phyloP scores from a whole-genome alignment of 2,888 invertebrate species.

The Xestoiulus laeticollis region DNA sequence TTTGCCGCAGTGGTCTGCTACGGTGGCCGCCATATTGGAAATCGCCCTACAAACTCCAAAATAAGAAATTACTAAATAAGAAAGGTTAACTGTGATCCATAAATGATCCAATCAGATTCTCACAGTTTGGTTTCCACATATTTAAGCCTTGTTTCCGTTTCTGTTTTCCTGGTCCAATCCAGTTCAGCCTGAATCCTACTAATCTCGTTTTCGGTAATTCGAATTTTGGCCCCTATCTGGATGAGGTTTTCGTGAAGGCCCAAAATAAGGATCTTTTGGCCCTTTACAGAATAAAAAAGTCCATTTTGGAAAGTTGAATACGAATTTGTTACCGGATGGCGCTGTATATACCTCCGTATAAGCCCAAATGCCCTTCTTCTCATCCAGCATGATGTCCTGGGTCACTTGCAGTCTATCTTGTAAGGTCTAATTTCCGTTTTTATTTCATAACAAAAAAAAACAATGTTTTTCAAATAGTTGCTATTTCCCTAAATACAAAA shows the following conservation, averaged over 20 bases:
- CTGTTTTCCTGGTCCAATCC: not conserved
- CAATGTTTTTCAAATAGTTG: not conserved
- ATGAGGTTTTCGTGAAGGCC: not conserved
- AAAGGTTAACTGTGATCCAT: not conserved
- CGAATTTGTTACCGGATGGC: no score
- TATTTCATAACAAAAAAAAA: not conserved
- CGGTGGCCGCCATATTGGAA: not conserved
- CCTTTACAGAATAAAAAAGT: not conserved
- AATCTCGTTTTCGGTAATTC: not conserved
- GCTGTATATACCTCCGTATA: not conserved
- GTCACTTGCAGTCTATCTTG: constrained; percentile 30
- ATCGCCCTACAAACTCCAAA: not conserved
- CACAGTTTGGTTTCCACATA: constrained; percentile 39
- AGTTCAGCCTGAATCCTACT: not conserved
- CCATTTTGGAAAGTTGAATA: no score
- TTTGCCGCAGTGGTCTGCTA: not conserved
- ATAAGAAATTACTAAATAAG: not conserved
- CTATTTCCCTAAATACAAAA: not conserved
- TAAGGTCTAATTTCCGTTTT: not conserved
- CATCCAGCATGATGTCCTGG: not conserved
- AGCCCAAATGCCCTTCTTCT: constrained; percentile 12
- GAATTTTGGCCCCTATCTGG: not conserved
- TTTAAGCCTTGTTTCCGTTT: constrained; percentile 1
- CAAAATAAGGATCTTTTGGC: not conserved
- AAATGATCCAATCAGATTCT: no score